Base-by-base conservation (phyloP, 2,113 vertebrate genomes). In the Ovis canadensis region DNA sequence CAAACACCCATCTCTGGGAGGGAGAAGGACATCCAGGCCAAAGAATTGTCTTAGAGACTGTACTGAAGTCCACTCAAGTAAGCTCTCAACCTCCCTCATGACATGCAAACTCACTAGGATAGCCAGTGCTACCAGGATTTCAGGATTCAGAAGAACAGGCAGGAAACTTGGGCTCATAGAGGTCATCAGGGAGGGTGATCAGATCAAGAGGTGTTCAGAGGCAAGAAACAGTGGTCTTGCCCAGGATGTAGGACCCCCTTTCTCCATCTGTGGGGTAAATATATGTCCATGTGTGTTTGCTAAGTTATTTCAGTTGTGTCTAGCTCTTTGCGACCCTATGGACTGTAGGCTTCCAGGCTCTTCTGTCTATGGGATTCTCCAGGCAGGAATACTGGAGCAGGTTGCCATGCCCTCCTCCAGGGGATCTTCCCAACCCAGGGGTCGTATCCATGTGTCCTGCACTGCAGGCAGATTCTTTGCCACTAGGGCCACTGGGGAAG, bases 121-220 rank as follows among this genome's bases (percentile, higher is more conserved):
- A 16, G 33, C 12, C 15, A 55, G 13, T 3, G 81, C 21, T 55
- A n/a, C 25, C 81, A 36, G n/a, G 21, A 55, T 15, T 7, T 83
- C 14, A 21, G 43, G 31, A 23, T 67, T 31, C 48, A 48, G 54
- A 84, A 74, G 48, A 77, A 43, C 45, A 95, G 45, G 91, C 40
- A 10, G 59, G 29, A 43, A 64, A 33, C 2, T 3, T 36, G n/a
- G 29, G 11, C 36, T 21, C 5, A 3, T 5, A 0, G 7, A 74
- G 16, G 29, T 36, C 78, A 7, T 36, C 27, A 77, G 33, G 5
- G n/a, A 19, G 29, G 36, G 3, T 14, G 33, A 29, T 29, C 82
- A 83, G 85, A 17, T 8, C 4, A 80, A 60, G 45, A 84, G 52
- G 78, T 57, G 15, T 5, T 33, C 36, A 19, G 62, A 54, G n/a